These are phyloP conservation scores for Drosophila birchii DNA, from an alignment of 2,888 invertebrate species.

Conservation along the genomic window DNA sequence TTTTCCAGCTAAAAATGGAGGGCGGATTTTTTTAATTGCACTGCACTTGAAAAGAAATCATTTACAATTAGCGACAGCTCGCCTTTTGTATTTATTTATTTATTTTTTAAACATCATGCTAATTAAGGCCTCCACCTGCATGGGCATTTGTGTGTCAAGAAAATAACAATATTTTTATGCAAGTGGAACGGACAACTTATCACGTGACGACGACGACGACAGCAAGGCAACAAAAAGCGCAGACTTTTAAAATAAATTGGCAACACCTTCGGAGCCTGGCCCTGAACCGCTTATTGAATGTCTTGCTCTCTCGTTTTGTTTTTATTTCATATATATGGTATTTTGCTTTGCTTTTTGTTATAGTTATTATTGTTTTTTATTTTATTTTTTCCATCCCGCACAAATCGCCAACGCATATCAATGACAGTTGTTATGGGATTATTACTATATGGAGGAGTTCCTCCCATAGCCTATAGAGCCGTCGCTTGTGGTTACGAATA, in stretches of 20 bases:
- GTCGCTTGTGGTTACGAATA: conserved; percentile 35
- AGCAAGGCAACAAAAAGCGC: conserved; percentile 49
- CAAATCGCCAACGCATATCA: conserved; percentile 43
- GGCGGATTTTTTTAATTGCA: conserved; percentile 23
- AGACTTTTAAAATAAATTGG: conserved; percentile 73
- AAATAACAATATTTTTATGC: conserved; percentile 46
- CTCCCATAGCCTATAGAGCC: conserved; percentile 3
- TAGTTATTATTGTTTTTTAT: conserved; percentile 16
- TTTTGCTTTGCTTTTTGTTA: conserved; percentile 11
- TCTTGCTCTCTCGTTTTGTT: conserved; percentile 51
- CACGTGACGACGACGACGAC: conserved; percentile 53
- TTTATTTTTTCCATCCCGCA: conserved; percentile 15
- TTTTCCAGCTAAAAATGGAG: conserved; percentile 15
- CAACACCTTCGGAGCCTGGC: conserved; percentile 76
- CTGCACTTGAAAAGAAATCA: conserved; percentile 35
- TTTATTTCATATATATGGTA: conserved; percentile 34
- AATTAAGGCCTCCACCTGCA: conserved; percentile 47
- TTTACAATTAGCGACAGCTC: conserved; percentile 30
- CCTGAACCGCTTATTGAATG: conserved; percentile 78
- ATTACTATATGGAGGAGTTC: conserved; percentile 13
- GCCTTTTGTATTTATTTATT: conserved; percentile 29
- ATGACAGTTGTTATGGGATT: conserved; percentile 29
- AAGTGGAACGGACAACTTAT: conserved; percentile 76
- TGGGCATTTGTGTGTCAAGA: conserved; percentile 48
- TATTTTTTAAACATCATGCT: conserved; percentile 43